These are phyloP conservation scores for Epinephelus fuscoguttatus DNA, from an alignment of 2,113 vertebrate species.

Conservation along the genomic window DNA sequence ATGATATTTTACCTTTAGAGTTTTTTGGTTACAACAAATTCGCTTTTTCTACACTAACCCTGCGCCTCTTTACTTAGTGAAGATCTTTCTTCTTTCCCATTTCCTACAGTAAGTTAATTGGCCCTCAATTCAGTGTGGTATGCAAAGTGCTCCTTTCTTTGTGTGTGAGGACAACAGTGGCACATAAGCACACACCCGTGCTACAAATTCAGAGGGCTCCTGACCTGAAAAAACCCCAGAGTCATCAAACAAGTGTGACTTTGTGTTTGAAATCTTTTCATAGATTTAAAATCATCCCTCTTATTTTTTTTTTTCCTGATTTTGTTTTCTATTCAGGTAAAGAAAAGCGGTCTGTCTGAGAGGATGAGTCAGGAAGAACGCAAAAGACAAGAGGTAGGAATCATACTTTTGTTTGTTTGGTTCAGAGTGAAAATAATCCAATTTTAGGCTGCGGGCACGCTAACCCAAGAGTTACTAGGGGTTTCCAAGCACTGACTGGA, in stretches of 20 bases:
- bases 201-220: slow-evolving; percentile 16
- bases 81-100: neutral
- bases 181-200: slow-evolving; percentile 5
- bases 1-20: neutral
- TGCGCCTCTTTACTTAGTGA: neutral
- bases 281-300: neutral
- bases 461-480: neutral
- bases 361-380: slow-evolving; percentile 91
- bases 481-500: neutral
- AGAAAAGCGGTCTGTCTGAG: slow-evolving; percentile 90
- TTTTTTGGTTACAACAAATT: neutral
- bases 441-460: neutral
- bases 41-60: neutral
- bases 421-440: neutral
- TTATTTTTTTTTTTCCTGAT: neutral
- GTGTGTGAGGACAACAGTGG: slow-evolving; percentile 22
- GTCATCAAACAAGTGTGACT: slow-evolving; percentile 8
- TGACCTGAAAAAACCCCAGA: neutral
- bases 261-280: neutral
- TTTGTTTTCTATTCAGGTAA: slow-evolving; percentile 86
- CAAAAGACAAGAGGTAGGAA: slow-evolving; percentile 94
- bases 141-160: slow-evolving; percentile 55
- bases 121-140: slow-evolving; percentile 24
- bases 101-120: slow-evolving; percentile 27
- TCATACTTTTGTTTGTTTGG: neutral